Evolutionary conservation across 2,888 invertebrate genomes (phyloP), one percentile per base, ranked within the genome.

Genomic region (Macrophya annulata): DNA sequence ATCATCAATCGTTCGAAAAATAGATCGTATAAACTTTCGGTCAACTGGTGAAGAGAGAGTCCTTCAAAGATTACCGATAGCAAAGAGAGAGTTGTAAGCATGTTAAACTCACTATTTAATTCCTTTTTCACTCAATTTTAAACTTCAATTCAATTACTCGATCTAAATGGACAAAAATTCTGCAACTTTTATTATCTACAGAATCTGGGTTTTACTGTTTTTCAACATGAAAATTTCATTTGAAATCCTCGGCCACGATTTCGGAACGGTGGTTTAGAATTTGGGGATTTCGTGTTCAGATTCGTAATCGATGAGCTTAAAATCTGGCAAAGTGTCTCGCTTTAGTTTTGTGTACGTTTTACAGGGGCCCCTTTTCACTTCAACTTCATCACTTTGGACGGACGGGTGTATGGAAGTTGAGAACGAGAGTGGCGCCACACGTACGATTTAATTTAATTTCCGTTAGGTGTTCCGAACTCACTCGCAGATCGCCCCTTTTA

Each of bases 371-470:
- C 68, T 68, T 68, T 68, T 25, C 37, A 37, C 68, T 68, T 37
- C 15, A 68, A 37, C 37, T 68, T 68, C 68, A 68, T 37, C 68
- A 68, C 68, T 68, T 37, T 68, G 68, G 37, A 37, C 68, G 10
- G 3, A 12, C 10, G 9, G 48, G 48, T 48, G 25, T 62, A 25
- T 68, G 25, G 68, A 68, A 68, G 68, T 68, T 17, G 68, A 68
- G 68, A 37, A 68, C 37, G 31, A 68, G 68, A 68, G 68, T 21
- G 74, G 21, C 74, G 45, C 45, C 74, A 43, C 85, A 82, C 86
- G 85, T 85, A 85, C 84, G 84, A 84, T 82, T 87, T 87, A 84
- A 87, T 87, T 87, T 72, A 81, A 86, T 87, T 87, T 83, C 85
- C 85, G 85, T 85, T 86, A 85, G 87, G 84, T 77, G 85, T 85